Evolutionary conservation across 2,888 invertebrate genomes (phyloP).

Genomic region (Perdita meconis): DNA sequence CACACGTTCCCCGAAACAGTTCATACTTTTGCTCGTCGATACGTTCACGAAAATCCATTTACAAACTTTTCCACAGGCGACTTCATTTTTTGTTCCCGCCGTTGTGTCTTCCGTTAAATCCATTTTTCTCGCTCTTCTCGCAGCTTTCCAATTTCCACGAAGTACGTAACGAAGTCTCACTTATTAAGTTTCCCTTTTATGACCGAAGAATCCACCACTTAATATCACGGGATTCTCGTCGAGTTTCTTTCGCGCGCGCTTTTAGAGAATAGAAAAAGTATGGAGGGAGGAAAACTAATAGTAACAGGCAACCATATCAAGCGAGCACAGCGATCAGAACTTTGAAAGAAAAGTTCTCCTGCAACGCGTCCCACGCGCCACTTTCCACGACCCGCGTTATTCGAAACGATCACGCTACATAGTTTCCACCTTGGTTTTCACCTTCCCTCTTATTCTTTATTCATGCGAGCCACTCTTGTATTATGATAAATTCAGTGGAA

Average conservation of each 20-base stretch:
- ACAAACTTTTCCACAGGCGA: neutral
- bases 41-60: neutral
- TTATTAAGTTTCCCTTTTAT: constrained; percentile 32
- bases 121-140: neutral
- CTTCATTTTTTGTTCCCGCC: neutral
- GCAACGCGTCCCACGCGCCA: neutral
- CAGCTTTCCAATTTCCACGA: constrained; percentile 8
- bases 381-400: neutral
- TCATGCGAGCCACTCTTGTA: neutral
- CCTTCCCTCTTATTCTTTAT: neutral
- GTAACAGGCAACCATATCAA: constrained; percentile 24
- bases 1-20: no score
- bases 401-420: neutral
- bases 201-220: constrained; percentile 34
- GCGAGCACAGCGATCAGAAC: constrained; percentile 29
- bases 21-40: no score
- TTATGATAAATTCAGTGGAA: neutral
- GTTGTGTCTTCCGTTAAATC: neutral
- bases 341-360: constrained; percentile 17
- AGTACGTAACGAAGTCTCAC: constrained; percentile 23
- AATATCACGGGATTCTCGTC: constrained; percentile 34
- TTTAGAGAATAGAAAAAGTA: neutral
- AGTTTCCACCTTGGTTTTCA: neutral
- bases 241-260: constrained; percentile 21
- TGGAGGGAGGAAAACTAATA: constrained; percentile 1